Evolutionary conservation across 2,113 vertebrate species (phyloP).

Genomic region (Alligator sinensis): DNA sequence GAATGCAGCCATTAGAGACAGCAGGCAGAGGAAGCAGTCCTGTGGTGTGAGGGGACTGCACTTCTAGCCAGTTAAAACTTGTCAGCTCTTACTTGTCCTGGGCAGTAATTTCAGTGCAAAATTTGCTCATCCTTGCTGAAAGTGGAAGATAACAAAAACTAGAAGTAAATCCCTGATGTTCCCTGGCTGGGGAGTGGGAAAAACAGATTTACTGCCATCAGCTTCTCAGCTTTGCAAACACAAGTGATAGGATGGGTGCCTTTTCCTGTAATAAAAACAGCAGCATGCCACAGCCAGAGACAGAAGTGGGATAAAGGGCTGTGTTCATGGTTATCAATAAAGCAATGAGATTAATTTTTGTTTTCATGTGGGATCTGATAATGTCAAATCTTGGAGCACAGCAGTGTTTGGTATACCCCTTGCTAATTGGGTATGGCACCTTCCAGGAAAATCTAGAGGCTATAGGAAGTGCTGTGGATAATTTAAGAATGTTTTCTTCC

Average conservation of each 20-base stretch:
- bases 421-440: not conserved
- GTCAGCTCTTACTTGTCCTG: not conserved
- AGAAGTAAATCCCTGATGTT: not conserved
- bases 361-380: not conserved
- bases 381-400: not conserved
- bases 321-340: not conserved
- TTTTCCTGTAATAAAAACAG: not conserved
- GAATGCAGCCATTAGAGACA: not conserved
- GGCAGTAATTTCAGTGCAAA: not conserved
- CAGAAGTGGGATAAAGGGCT: not conserved
- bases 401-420: not conserved
- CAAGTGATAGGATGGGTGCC: not conserved
- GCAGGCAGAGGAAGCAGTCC: not conserved
- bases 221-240: no score
- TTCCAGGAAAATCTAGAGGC: not conserved
- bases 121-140: not conserved
- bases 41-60: not conserved
- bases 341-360: not conserved
- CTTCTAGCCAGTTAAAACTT: not conserved
- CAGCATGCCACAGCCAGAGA: no score
- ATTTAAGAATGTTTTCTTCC: not conserved
- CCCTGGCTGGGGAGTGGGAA: not conserved
- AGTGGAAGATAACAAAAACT: no score
- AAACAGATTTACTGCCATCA: not conserved
- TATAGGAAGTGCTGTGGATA: not conserved